These are phyloP conservation scores for Stratiomys singularior DNA, from an alignment of 2,888 invertebrate genomes.

Conservation along the genomic window DNA sequence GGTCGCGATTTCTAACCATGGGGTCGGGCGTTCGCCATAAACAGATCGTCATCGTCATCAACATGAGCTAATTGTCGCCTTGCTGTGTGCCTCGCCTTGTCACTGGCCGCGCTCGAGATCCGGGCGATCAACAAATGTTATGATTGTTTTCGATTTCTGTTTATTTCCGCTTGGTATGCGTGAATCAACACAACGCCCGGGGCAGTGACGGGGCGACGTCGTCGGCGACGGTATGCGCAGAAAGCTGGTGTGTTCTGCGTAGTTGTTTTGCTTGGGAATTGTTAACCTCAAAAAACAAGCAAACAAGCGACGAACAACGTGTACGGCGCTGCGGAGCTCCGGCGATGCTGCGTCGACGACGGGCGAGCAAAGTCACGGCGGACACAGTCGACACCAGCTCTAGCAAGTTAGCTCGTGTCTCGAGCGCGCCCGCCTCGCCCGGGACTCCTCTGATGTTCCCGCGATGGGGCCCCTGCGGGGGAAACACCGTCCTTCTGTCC, in stretches of 20 bases:
- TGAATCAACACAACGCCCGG: not conserved
- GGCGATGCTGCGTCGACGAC: not conserved
- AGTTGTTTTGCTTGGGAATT: slow-evolving; percentile 33
- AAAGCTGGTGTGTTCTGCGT: slow-evolving; percentile 32
- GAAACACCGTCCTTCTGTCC: slow-evolving; percentile 11
- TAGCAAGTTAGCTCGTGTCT: slow-evolving; percentile 38
- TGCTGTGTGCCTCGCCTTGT: not conserved
- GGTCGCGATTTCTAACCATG: slow-evolving; percentile 19
- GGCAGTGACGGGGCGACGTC: not conserved
- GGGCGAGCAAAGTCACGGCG: slow-evolving; percentile 5
- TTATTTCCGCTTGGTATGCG: slow-evolving; percentile 17
- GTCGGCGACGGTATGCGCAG: not conserved
- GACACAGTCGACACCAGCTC: slow-evolving; percentile 11
- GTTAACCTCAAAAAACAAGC: slow-evolving; percentile 42
- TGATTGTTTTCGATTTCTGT: slow-evolving; percentile 30
- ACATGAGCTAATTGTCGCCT: not conserved
- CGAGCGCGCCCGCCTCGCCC: slow-evolving; percentile 28
- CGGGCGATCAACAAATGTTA: not conserved
- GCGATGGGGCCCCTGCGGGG: not conserved
- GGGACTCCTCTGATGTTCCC: slow-evolving; percentile 12
- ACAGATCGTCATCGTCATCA: not conserved
- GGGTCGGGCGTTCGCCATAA: not conserved
- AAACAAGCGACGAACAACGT: slow-evolving; percentile 10
- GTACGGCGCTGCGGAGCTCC: slow-evolving; percentile 13
- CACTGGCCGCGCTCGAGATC: not conserved